phyloP scores from a whole-genome alignment of 2,113 vertebrate species.

The Tyrannus savana region DNA sequence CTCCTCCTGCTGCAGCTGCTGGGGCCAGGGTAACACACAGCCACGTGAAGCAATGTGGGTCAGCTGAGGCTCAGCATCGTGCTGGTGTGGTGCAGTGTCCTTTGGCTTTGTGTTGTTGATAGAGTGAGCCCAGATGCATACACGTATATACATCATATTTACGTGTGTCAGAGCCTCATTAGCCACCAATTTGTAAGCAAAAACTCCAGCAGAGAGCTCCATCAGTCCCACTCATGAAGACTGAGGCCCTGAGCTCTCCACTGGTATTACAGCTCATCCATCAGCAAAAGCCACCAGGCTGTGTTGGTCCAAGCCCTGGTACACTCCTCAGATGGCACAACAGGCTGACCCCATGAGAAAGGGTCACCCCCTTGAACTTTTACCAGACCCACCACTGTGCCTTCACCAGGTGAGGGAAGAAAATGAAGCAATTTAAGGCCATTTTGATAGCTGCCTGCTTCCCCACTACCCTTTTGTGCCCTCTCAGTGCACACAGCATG shows the following conservation, averaged over 20 bases:
- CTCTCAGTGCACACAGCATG: accelerated
- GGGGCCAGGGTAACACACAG: background rate
- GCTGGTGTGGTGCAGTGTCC: background rate
- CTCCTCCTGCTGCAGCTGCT: background rate
- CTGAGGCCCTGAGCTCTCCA: background rate
- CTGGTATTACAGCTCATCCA: background rate
- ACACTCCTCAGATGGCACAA: accelerated
- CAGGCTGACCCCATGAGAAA: accelerated
- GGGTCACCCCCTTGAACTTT: accelerated
- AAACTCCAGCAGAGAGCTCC: background rate
- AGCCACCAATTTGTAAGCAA: background rate
- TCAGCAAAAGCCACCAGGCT: background rate
- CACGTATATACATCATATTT: accelerated
- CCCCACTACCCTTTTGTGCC: background rate
- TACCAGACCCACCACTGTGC: accelerated
- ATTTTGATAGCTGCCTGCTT: accelerated
- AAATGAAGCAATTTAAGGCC: accelerated
- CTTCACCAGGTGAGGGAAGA: background rate
- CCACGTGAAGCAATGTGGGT: accelerated
- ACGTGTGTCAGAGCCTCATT: background rate
- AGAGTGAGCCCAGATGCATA: background rate
- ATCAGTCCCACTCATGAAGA: background rate
- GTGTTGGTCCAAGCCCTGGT: background rate
- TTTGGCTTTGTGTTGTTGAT: background rate
- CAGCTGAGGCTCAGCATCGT: background rate